Base-by-base conservation (phyloP, 2,888 invertebrate genomes). In the Melolontha melolontha region DNA sequence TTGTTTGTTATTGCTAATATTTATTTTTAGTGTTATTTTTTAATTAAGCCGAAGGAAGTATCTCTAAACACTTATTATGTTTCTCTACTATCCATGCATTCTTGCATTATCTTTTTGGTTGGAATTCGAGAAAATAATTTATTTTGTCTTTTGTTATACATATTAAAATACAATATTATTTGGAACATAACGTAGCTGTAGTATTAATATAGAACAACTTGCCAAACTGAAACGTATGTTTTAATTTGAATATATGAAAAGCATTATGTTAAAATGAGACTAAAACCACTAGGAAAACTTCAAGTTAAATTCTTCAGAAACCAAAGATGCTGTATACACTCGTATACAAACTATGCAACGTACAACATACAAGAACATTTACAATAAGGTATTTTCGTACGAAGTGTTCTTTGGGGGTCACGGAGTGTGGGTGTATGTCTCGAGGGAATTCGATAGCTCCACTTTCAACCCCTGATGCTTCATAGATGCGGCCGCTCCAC, bases 371-470 rank as follows among this genome's bases (percentile, higher is more conserved):
- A 57, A 57, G 57, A 57, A 59, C 66, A 71, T 68, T 67, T 67
- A 70, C 69, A 70, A 66, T 71, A 73, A 69, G 73, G 67, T 71
- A 71, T 72, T 73, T 72, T 64, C 70, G 64, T 66, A 70, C 68
- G 66, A 72, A 73, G 70, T 70, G 73, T 73, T 70, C 67, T 71
- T 69, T 66, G 69, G 71, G 67, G 34, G 44, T 59, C 44, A 49
- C 16, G 47, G 47, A 62, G 59, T 34, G 34, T 62, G 16, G 59
- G 34, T 5, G 39, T 44, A 16, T 14, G 14, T 47, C 69, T 70
- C 68, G 54, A 63, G 73, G 72, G 72, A 73, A 72, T 71, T 71
- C 64, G 72, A 73, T 72, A 72, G 70, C 71, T 70, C 70, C 16
- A 62, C 73, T 69, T 74, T 72, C 72, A 69, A 68, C 70, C 71